A percentile compares a stretch with the other conserved stretches of the same genome.
Evolutionary conservation across 1,140 invertebrate species (phyloP).

Genomic region (Chlorops oryzae): DNA sequence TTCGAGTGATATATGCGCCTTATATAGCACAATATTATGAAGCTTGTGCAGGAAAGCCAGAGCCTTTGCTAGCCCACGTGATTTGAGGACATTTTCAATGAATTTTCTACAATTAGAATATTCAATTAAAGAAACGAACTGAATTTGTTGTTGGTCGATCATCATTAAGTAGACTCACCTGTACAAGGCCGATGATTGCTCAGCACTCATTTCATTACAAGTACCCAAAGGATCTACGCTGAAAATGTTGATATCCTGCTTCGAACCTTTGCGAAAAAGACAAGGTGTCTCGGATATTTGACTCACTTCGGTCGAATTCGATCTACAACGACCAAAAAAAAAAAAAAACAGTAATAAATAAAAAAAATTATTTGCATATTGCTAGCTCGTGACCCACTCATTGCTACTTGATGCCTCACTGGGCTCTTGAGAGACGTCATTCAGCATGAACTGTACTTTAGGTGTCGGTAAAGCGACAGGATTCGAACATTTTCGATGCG

Average conservation of each 20-base stretch:
- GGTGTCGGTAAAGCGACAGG: constrained; percentile 10
- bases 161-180: constrained; percentile 4
- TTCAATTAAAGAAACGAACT: not conserved
- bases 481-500: constrained; percentile 20
- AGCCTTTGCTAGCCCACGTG: constrained; percentile 73
- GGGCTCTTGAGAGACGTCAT: constrained; percentile 33
- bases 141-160: not conserved
- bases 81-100: constrained; percentile 81
- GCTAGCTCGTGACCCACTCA: constrained; percentile 23
- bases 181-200: constrained; percentile 35
- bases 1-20: constrained; percentile 63
- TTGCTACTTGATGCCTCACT: constrained; percentile 43
- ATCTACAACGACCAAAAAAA: constrained; percentile 20
- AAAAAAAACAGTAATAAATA: not conserved
- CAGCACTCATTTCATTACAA: constrained; percentile 30
- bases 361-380: not conserved
- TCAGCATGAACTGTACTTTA: constrained; percentile 40
- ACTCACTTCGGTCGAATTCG: constrained; percentile 41
- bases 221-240: constrained; percentile 38
- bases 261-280: constrained; percentile 30
- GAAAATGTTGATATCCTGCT: constrained; percentile 44
- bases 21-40: constrained; percentile 59
- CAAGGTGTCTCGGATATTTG: constrained; percentile 26
- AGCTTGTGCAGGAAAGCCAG: constrained; percentile 67
- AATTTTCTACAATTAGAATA: constrained; percentile 58